Conservation (phyloP, 2,113 vertebrate species). For the Euleptes europaea region DNA sequence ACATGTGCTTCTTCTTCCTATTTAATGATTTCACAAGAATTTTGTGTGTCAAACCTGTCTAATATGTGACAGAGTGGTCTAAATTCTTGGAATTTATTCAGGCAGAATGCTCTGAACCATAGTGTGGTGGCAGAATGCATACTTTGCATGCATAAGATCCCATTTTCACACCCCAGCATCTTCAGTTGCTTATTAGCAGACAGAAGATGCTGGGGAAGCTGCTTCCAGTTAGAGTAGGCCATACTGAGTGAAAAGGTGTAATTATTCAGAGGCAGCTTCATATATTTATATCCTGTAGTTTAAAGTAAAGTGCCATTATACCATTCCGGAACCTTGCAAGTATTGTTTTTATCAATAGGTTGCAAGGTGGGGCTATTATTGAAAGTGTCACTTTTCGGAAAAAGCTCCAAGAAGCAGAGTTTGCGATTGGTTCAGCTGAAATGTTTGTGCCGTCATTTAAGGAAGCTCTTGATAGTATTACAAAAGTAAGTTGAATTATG, state of each 20-base stretch:
- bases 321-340: background rate
- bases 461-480: constrained; percentile 70
- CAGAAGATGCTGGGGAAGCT: too few species aligned
- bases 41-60: background rate
- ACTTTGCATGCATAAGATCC: too few species aligned
- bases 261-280: too few species aligned
- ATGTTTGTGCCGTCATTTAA: constrained; percentile 79
- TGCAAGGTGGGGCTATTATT: constrained; percentile 40
- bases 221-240: too few species aligned
- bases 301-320: background rate
- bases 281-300: background rate
- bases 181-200: too few species aligned
- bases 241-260: too few species aligned
- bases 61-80: background rate
- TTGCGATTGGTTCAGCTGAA: constrained; percentile 72
- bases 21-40: background rate
- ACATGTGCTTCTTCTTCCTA: background rate
- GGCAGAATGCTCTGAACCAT: background rate
- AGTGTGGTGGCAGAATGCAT: too few species aligned
- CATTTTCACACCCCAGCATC: too few species aligned
- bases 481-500: constrained; percentile 63
- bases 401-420: constrained; percentile 74
- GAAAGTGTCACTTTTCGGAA: constrained; percentile 63
- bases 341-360: constrained; percentile 19
- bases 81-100: background rate